Evolutionary conservation across 2,113 vertebrate genomes (phyloP).

Genomic region (Jaculus jaculus): DNA sequence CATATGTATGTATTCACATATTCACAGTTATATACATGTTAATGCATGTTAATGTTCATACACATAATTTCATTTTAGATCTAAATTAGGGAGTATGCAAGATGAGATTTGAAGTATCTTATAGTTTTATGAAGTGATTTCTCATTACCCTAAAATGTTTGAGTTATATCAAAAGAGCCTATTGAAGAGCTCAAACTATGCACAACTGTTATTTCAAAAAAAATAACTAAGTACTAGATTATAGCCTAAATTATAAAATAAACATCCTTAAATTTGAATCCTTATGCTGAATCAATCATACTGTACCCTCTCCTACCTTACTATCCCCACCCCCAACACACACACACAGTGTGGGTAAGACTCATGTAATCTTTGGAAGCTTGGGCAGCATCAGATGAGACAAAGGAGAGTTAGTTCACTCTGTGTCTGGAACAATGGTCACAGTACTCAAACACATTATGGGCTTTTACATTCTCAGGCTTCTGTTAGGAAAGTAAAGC

Average conservation of each 20-base stretch:
- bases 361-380: background rate
- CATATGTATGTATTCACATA: too few relatives aligned
- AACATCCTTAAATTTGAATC: background rate
- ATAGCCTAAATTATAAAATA: background rate
- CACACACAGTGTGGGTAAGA: too few relatives aligned
- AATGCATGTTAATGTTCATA: too few relatives aligned
- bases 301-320: accelerated
- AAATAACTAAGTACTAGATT: background rate
- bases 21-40: background rate
- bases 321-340: too few relatives aligned
- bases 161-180: background rate
- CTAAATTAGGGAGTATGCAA: background rate
- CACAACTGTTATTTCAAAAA: background rate
- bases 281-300: background rate
- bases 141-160: background rate
- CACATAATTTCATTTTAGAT: background rate
- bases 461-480: background rate
- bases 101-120: background rate
- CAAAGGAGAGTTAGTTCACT: background rate
- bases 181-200: background rate
- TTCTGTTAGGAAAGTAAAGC: background rate
- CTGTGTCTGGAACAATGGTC: background rate
- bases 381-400: background rate
- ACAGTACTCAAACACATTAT: background rate
- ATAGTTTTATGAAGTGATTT: background rate